Evolutionary conservation across 1,140 invertebrate genomes (phyloP).

Genomic region (Drosophila arizonae): DNA sequence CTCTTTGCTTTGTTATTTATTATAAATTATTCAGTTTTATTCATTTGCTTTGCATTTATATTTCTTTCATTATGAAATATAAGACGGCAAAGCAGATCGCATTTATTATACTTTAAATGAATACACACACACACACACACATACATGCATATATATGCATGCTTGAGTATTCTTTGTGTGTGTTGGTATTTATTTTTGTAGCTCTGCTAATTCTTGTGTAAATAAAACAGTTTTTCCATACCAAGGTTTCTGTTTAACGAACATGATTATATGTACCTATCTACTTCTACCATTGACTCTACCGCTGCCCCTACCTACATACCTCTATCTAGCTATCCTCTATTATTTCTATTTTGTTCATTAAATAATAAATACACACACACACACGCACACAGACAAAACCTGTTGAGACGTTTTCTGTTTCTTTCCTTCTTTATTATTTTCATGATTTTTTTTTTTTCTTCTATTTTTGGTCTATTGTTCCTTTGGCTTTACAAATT

Average conservation of each 20-base stretch:
- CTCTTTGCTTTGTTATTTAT: constrained; percentile 17
- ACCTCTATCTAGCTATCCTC: constrained; percentile 1
- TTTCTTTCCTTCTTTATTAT: neutral
- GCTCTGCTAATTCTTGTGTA: constrained; percentile 39
- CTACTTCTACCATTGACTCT: neutral
- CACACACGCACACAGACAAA: neutral
- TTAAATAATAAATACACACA: neutral
- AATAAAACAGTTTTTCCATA: constrained; percentile 38
- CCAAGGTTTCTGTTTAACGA: constrained; percentile 31
- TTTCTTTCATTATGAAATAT: constrained; percentile 39
- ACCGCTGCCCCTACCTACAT: neutral
- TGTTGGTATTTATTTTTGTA: constrained; percentile 23
- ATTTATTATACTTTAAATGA: constrained; percentile 25
- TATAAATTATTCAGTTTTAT: constrained; percentile 15
- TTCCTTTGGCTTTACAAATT: neutral
- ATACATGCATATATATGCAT: neutral
- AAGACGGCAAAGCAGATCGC: constrained; percentile 31
- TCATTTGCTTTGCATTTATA: constrained; percentile 44
- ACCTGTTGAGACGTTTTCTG: constrained; percentile 11
- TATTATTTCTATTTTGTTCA: constrained; percentile 17
- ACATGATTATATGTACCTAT: constrained; percentile 7
- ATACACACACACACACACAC: constrained; percentile 5
- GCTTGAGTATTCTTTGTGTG: neutral
- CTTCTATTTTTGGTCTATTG: neutral
- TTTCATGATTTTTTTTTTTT: neutral